Conservation (phyloP, 2,113 vertebrate genomes). For the Pomatostomus ruficeps region DNA sequence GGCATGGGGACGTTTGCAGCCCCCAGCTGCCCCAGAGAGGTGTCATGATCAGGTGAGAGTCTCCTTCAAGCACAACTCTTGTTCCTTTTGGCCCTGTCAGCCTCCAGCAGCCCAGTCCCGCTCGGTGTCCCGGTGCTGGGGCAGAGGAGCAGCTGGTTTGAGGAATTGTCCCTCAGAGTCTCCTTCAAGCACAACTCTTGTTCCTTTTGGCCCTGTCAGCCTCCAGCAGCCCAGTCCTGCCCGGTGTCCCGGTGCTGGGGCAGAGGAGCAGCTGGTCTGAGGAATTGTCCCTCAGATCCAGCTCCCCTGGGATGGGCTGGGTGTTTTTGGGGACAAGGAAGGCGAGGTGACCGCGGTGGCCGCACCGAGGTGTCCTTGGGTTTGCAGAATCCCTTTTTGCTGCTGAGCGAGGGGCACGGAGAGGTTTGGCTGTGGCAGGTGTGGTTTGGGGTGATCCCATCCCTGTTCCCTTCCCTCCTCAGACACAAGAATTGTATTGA, state of each 20-base stretch:
- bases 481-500: accelerated
- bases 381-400: background rate
- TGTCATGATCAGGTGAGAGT: constrained; percentile 53
- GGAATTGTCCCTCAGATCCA: background rate
- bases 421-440: background rate
- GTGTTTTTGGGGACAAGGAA: background rate
- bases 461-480: background rate
- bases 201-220: background rate
- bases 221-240: background rate
- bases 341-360: background rate
- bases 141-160: background rate
- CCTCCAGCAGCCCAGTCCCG: background rate
- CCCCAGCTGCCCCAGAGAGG: background rate
- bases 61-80: background rate
- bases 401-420: background rate
- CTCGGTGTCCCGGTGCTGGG: background rate
- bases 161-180: background rate
- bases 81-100: background rate
- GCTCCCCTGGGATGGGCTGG: background rate
- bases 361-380: background rate
- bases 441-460: background rate
- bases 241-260: background rate
- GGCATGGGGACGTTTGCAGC: constrained; percentile 21
- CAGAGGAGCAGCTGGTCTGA: background rate
- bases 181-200: background rate